Conservation (phyloP, 2,113 vertebrate species). For the Sakesphorus luctuosus region DNA sequence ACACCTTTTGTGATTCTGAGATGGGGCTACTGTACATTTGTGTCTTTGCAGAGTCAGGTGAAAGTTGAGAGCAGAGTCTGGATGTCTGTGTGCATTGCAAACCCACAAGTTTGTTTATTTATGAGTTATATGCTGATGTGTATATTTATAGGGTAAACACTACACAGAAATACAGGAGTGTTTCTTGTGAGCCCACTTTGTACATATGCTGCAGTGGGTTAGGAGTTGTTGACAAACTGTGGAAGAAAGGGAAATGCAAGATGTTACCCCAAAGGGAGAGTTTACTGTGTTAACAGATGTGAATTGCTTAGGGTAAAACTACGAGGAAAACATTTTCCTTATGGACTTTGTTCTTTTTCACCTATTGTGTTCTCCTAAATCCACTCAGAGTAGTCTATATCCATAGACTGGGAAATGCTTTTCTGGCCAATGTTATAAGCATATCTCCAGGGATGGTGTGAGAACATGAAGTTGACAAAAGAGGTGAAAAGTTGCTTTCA, state of each 20-base stretch:
- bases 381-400: not conserved
- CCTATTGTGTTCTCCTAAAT: not conserved
- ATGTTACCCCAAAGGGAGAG: not conserved
- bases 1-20: not conserved
- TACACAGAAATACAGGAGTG: not conserved
- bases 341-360: not conserved
- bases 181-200: not conserved
- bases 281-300: not conserved
- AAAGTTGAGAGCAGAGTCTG: not conserved
- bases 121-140: not conserved
- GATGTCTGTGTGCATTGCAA: not conserved
- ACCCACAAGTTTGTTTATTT: not conserved
- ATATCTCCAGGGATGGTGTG: not conserved
- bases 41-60: not conserved
- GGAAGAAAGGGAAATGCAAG: not conserved
- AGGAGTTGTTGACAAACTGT: not conserved
- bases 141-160: not conserved
- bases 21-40: not conserved
- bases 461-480: not conserved
- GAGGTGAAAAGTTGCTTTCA: not conserved
- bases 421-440: not conserved
- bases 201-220: accelerated
- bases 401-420: not conserved
- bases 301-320: not conserved
- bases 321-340: not conserved